Percentiles rank a stretch among this genome's conserved stretches.
Conservation (phyloP, 2,888 invertebrate genomes). For the Erannis defoliaria region DNA sequence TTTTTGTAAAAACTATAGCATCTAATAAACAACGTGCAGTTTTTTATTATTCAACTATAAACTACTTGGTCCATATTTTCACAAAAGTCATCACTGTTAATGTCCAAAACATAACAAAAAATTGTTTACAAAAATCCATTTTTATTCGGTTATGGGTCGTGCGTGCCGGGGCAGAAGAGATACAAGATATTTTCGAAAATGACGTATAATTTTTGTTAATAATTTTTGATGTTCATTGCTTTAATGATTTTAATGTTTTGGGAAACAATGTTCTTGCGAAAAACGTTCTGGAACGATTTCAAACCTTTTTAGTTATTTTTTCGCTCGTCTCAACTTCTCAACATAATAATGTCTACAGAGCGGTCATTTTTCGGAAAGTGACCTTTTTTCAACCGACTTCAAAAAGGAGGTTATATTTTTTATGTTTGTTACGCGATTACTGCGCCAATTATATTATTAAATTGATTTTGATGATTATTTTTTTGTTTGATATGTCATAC, state of each 20-base stretch:
- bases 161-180: slow-evolving; percentile 10
- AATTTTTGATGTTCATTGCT: slow-evolving; percentile 19
- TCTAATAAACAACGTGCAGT: slow-evolving; percentile 2
- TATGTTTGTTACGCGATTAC: too few species aligned
- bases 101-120: slow-evolving; percentile 1
- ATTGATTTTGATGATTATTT: too few species aligned
- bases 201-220: slow-evolving; percentile 26
- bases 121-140: slow-evolving; percentile 14
- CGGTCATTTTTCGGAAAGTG: too few species aligned
- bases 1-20: too few species aligned
- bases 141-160: background rate
- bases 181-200: slow-evolving; percentile 12
- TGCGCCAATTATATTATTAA: too few species aligned
- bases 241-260: slow-evolving; percentile 3
- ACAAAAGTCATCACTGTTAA: slow-evolving; percentile 10
- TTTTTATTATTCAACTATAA: too few species aligned
- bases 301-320: background rate
- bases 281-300: background rate
- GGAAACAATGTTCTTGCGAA: background rate
- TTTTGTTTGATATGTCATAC: too few species aligned
- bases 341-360: too few species aligned
- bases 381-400: too few species aligned
- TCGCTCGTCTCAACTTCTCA: too few species aligned
- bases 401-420: too few species aligned
- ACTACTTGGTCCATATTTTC: background rate